Base-by-base conservation (phyloP, 1,140 invertebrate species). In the Pseudomyrmex flavicornis region DNA sequence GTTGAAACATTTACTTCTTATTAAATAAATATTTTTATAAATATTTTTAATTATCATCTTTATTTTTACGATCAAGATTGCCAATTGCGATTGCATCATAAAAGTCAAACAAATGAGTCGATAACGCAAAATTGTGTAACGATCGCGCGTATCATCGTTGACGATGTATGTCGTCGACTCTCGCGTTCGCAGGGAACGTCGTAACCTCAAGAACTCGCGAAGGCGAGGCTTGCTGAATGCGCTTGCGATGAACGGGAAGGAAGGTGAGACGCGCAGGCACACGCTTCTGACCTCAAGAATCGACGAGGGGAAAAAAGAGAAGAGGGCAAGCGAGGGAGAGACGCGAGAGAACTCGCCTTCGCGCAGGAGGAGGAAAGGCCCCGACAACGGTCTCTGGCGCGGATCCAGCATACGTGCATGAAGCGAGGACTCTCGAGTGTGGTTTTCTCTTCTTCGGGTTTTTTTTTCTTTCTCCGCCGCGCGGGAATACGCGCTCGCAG, bases 141-240 rank as follows among this genome's bases (percentile, higher is more conserved):
- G 22, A 26, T 15, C 15, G 48, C 63, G 52, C 69, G 68, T 63
- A 52, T 7, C 52, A 26, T 9, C 44, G 74, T 17, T 52, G 50
- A 2, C 7, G 20, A 44, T 46, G 68, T 12, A 20, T 12, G 46
- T 8, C 44, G 35, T 65, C 48, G n/a, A 54, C 20, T 70, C 44
- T 46, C 17, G 62, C 22, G 48, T 70, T 72, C 62, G 76, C 86
- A 54, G 88, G 68, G 66, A 90, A 89, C 84, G 87, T 86, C 85
- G 87, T 92, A 90, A 92, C 90, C 90, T 90, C 90, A 89, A 88
- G 90, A 91, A 89, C 90, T 83, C 80, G 88, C 86, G 79, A 80
- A 80, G 88, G 85, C 88, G 85, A 89, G 83, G 75, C 84, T 82
- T 82, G 84, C 84, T 76, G 85, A 87, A 89, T 89, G 88, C 85